Evolutionary conservation across 1,140 invertebrate species (phyloP), one percentile per base, ranked within the genome.

Genomic region (Phthorimaea operculella): DNA sequence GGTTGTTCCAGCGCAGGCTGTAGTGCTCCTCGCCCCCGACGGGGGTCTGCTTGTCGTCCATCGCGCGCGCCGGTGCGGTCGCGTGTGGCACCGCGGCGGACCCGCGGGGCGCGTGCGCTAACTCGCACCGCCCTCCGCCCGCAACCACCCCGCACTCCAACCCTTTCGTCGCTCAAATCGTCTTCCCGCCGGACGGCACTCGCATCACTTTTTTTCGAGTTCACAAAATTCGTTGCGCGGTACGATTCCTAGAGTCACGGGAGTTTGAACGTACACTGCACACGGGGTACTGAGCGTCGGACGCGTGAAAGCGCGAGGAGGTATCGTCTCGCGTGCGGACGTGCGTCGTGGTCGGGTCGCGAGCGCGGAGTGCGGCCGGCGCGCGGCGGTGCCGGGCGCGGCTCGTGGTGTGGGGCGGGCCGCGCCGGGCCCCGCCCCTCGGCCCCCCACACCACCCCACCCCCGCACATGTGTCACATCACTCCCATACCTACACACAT

Each of bases 1-100:
- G 94, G 85, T 96, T 96, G 87, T 96, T 95, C 95, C 95, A 96
- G 83, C 93, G 90, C 59, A 96, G 87, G 69, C 94, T 95, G 83
- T 96, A 96, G 77, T 95, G 93, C 68, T 94, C 93, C 79, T 92
- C 81, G 70, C 71, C 72, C 62, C 59, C 71, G 58, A 62, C 68
- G 62, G 67, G 64, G 58, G 67, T 67, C 59, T 73, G 68, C 66
- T 82, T 79, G 66, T 80, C 76, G 77, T 79, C 77, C 79, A 82
- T 83, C 58, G 69, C 72, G 60, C 69, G 62, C 63, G 69, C 64
- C 66, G 71, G 64, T 65, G 57, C 53, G 12, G 55, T 57, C 66
- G 64, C 72, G 70, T 66, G 67, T 70, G 74, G 56, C 64, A 67
- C 60, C 63, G 59, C 45, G 47, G 54, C 60, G 54, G 59, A 45